Evolutionary conservation across 2,888 invertebrate species (phyloP).

Genomic region (Drosophila putrida): DNA sequence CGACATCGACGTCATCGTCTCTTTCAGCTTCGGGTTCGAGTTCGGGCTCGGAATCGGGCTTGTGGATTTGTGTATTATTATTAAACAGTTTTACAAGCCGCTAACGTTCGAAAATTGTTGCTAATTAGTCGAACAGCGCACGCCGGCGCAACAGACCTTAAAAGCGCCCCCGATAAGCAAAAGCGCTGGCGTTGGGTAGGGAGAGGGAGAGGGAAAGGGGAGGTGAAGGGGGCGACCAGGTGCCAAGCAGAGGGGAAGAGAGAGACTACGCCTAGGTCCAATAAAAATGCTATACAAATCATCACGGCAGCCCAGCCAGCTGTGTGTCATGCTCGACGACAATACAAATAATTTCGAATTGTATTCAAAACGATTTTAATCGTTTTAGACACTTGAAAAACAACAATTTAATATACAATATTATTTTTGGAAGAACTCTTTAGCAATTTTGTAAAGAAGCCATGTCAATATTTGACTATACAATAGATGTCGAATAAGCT

Average conservation of each 20-base stretch:
- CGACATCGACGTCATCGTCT: constrained; percentile 48
- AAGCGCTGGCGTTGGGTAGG: constrained; percentile 3
- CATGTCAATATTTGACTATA: neutral
- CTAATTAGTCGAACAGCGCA: constrained; percentile 76
- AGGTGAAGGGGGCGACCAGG: constrained; percentile 1
- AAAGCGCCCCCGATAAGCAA: constrained; percentile 53
- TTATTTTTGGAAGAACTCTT: neutral
- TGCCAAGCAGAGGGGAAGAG: constrained; percentile 14
- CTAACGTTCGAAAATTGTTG: constrained; percentile 77
- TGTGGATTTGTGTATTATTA: constrained; percentile 45
- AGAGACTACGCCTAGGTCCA: constrained; percentile 18
- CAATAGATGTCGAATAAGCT: too few relatives aligned
- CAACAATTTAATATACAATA: neutral
- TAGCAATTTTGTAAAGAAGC: neutral
- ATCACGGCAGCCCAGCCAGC: constrained; percentile 7
- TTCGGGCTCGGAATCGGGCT: constrained; percentile 21
- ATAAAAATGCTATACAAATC: constrained; percentile 42
- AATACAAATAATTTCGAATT: constrained; percentile 9
- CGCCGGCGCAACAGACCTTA: constrained; percentile 79
- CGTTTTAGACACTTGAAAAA: neutral
- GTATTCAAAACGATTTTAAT: constrained; percentile 11
- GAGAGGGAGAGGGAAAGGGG: too few relatives aligned
- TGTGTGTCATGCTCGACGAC: constrained; percentile 45
- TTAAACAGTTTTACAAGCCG: constrained; percentile 79
- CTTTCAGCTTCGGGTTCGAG: constrained; percentile 21